These are phyloP conservation scores for Semotilus atromaculatus DNA, from an alignment of 2,797 vertebrate species.

Conservation along the genomic window DNA sequence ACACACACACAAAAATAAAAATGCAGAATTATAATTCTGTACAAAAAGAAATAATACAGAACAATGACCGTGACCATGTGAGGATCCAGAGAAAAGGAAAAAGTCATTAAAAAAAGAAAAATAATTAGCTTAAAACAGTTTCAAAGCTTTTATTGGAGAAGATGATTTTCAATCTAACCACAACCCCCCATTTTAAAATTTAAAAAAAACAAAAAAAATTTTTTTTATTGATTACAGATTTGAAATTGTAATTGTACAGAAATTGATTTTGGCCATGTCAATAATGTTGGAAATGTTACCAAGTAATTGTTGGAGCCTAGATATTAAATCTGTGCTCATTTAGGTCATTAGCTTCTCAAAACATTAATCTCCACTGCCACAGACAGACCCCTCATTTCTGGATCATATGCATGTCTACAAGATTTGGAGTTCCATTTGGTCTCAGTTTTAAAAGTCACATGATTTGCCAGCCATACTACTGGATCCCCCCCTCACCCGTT, in stretches of 20 bases:
- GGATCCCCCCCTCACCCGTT: constrained; percentile 19
- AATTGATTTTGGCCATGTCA: not conserved
- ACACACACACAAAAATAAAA: not conserved
- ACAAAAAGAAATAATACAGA: too few relatives aligned
- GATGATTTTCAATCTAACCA: not conserved
- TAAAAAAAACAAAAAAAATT: too few relatives aligned
- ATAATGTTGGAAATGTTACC: not conserved
- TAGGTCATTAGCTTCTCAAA: not conserved
- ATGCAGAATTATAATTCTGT: too few relatives aligned
- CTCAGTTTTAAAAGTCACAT: constrained; percentile 47
- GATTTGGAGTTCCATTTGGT: constrained; percentile 28
- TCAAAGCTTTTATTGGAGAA: too few relatives aligned
- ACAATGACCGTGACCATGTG: too few relatives aligned
- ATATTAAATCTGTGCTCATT: not conserved
- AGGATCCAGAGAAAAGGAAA: too few relatives aligned
- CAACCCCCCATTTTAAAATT: not conserved
- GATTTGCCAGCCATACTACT: constrained; percentile 43
- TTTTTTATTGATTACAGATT: too few relatives aligned
- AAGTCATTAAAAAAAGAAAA: too few relatives aligned
- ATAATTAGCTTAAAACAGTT: too few relatives aligned
- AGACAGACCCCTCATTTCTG: not conserved
- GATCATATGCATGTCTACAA: not conserved
- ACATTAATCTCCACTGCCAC: not conserved
- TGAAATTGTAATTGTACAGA: too few relatives aligned
- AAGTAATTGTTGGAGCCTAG: too few relatives aligned